A percentile compares a stretch with the other conserved stretches of the same genome.
These are phyloP conservation scores for Petrocephalus schoutedeni DNA, from an alignment of 2,797 vertebrate genomes.

Conservation along the genomic window DNA sequence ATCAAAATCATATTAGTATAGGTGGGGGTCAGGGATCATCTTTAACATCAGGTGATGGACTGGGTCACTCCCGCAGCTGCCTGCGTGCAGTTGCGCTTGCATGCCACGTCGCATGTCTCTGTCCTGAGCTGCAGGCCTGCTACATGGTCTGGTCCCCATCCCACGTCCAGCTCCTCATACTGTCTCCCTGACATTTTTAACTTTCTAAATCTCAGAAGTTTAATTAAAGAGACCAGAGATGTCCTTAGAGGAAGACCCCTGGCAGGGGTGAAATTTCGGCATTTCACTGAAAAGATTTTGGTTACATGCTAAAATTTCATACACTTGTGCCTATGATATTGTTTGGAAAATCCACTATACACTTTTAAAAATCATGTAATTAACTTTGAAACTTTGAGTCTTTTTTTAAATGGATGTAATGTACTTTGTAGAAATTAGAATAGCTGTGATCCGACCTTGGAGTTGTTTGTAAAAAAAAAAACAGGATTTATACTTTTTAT, in stretches of 20 bases:
- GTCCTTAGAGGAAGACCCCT: neutral
- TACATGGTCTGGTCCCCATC: neutral
- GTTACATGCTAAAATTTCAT: neutral
- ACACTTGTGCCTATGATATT: slow-evolving; percentile 9
- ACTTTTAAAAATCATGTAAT: slow-evolving; percentile 1
- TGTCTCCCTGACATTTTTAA: neutral
- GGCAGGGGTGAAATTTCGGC: neutral
- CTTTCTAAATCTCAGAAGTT: neutral
- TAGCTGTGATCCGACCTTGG: slow-evolving; percentile 17
- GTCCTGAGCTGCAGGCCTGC: neutral
- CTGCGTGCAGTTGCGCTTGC: neutral
- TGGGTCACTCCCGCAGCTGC: neutral
- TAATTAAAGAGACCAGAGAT: neutral
- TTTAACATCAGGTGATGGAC: neutral
- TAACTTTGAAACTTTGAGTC: slow-evolving; percentile 56
- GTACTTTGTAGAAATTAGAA: slow-evolving; percentile 57
- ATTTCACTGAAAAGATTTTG: neutral
- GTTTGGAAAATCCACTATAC: neutral
- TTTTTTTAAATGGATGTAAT: slow-evolving; percentile 49
- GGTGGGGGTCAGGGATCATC: neutral
- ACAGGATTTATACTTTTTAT: slow-evolving; percentile 46
- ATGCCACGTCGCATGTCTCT: neutral
- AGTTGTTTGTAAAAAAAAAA: slow-evolving; percentile 39
- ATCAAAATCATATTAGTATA: neutral
- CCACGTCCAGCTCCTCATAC: neutral